These are phyloP conservation scores for Pedetes capensis DNA, from an alignment of 2,113 vertebrate genomes.

Conservation along the genomic window DNA sequence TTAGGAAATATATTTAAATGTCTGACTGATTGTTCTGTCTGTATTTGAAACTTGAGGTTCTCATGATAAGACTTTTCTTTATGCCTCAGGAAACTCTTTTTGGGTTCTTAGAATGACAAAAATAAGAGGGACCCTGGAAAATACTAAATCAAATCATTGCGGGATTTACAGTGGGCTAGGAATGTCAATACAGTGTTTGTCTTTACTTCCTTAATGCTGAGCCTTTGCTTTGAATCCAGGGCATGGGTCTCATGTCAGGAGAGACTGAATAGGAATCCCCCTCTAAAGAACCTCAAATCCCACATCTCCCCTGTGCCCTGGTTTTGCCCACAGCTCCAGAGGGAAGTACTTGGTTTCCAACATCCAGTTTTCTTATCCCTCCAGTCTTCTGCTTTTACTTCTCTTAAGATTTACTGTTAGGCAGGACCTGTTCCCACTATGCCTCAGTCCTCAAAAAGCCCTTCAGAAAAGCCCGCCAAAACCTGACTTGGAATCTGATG, in stretches of 20 bases:
- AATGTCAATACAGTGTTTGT: background rate
- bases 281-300: background rate
- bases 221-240: slow-evolving; percentile 10
- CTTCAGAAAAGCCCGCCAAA: no score
- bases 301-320: background rate
- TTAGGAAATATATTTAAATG: slow-evolving; percentile 39
- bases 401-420: background rate
- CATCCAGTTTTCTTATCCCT: background rate
- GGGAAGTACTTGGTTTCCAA: background rate
- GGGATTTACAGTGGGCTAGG: background rate
- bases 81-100: slow-evolving; percentile 17
- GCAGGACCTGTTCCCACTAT: no score
- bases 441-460: no score
- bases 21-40: slow-evolving; percentile 38
- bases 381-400: background rate
- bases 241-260: background rate
- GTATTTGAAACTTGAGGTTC: slow-evolving; percentile 45
- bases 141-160: background rate
- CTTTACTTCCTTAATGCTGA: background rate
- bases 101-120: slow-evolving; percentile 33
- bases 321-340: background rate
- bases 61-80: slow-evolving; percentile 35
- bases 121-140: slow-evolving; percentile 41
- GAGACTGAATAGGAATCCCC: background rate
- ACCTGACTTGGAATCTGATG: no score